Conservation (phyloP, 2,888 invertebrate genomes). For the Cremastinae sp. region DNA sequence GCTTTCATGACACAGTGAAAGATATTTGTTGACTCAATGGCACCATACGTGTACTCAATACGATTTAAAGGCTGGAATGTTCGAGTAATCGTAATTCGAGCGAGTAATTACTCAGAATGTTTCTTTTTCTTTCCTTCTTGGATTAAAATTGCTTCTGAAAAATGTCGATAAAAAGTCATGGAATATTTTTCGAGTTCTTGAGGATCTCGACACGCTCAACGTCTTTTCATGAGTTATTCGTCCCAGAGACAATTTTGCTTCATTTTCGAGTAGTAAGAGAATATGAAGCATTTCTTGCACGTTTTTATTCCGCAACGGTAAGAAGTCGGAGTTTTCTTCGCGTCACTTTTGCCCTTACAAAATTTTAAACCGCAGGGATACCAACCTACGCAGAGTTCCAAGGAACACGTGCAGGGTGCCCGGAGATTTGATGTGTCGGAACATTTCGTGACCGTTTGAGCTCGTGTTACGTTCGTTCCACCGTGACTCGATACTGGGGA, state of each 20-base stretch:
- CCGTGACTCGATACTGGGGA: constrained; percentile 77
- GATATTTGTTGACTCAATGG: constrained; percentile 32
- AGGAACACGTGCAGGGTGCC: constrained; percentile 91
- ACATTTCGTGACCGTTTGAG: constrained; percentile 80
- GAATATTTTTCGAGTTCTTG: constrained; percentile 18
- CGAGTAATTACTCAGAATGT: constrained; percentile 26
- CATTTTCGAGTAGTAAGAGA: constrained; percentile 91
- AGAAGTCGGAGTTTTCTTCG: constrained; percentile 84
- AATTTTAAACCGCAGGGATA: constrained; percentile 97
- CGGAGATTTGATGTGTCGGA: constrained; percentile 85
- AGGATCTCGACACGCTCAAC: constrained; percentile 43
- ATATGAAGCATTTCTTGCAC: constrained; percentile 93
- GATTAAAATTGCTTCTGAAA: constrained; percentile 36
- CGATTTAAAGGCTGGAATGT: constrained; percentile 30
- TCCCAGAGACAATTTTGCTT: constrained; percentile 92
- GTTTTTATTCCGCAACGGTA: constrained; percentile 98
- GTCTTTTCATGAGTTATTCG: constrained; percentile 83
- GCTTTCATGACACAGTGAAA: constrained; percentile 5
- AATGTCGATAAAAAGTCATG: constrained; percentile 20
- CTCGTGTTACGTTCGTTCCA: constrained; percentile 72
- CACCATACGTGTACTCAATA: constrained; percentile 37
- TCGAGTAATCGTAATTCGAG: constrained; percentile 3
- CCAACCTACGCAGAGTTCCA: constrained; percentile 96
- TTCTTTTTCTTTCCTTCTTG: not conserved
- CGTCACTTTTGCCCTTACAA: constrained; percentile 90